Evolutionary conservation across 1,140 invertebrate species (phyloP), one percentile per base, ranked within the genome.

Genomic region (Eupristina koningsbergeri): DNA sequence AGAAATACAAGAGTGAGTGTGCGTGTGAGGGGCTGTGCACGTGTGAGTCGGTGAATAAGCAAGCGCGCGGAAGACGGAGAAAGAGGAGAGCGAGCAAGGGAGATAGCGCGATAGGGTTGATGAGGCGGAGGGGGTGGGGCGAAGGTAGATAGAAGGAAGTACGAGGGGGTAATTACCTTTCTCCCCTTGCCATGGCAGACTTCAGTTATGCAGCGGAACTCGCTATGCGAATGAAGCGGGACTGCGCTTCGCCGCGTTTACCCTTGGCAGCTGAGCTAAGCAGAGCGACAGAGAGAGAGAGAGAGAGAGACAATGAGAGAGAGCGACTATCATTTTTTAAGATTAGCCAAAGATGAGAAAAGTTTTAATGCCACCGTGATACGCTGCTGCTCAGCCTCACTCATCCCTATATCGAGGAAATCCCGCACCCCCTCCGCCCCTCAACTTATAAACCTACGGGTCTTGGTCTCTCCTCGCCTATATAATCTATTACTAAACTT

Each of bases 311-410:
- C n/a, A n/a, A n/a, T n/a, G n/a, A n/a, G n/a, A 71, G 36, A 76
- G 76, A 50, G 63, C 29, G 71, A 75, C 50, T 74, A 47, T 71
- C 67, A 83, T 86, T 85, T 85, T 86, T 85, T 77, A 81, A 86
- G 84, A 86, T 86, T 86, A 85, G 73, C 78, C 74, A 85, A 84
- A 84, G 84, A 86, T 85, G 86, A 86, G 81, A 84, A 86, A 86
- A 86, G 86, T 86, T 86, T 86, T 86, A 85, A 86, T 80, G 79
- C 84, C 61, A 80, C 63, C 67, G 53, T 81, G 58, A 78, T 78
- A 81, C 64, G 47, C 45, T 31, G 63, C 47, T 78, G 77, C 64
- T 36, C 45, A 17, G 63, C 47, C 39, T 29, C 39, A 31, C 39
- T 53, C 45, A 22, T 26, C 29, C n/a, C 36, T 67, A 80, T 83